phyloP scores from a whole-genome alignment of 2,113 vertebrate species.

The Melierax canorus region DNA sequence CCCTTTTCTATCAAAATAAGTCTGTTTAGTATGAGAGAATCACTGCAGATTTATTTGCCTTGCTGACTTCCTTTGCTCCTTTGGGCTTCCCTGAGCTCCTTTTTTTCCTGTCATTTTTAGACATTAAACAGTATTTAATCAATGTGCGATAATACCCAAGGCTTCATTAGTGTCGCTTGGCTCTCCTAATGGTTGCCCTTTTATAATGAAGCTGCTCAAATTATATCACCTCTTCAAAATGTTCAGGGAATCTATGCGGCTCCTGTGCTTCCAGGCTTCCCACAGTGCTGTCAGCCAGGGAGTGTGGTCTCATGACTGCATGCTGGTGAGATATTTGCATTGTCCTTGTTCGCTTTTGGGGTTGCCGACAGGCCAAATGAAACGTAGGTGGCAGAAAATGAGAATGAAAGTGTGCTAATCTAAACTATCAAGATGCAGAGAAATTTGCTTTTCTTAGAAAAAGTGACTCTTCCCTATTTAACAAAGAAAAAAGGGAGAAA shows the following conservation, averaged over 20 bases:
- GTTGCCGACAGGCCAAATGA: background rate
- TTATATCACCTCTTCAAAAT: background rate
- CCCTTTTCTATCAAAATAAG: background rate
- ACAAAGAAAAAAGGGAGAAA: background rate
- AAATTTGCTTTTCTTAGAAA: background rate
- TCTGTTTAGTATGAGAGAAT: background rate
- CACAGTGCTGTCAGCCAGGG: background rate
- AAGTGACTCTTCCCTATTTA: background rate
- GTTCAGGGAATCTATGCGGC: background rate
- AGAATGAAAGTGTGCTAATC: background rate
- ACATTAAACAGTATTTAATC: background rate
- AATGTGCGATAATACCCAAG: background rate
- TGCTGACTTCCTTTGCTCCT: background rate
- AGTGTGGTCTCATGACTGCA: background rate
- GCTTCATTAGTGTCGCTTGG: background rate
- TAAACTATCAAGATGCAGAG: background rate
- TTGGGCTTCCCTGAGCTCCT: background rate
- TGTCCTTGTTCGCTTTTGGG: background rate
- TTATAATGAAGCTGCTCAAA: background rate
- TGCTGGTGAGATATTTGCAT: background rate
- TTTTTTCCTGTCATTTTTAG: background rate
- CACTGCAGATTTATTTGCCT: background rate
- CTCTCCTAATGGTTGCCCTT: background rate
- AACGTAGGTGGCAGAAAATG: background rate
- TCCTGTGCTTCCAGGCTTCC: background rate